Conservation (phyloP, 2,113 vertebrate genomes). For the Melanerpes formicivorus region DNA sequence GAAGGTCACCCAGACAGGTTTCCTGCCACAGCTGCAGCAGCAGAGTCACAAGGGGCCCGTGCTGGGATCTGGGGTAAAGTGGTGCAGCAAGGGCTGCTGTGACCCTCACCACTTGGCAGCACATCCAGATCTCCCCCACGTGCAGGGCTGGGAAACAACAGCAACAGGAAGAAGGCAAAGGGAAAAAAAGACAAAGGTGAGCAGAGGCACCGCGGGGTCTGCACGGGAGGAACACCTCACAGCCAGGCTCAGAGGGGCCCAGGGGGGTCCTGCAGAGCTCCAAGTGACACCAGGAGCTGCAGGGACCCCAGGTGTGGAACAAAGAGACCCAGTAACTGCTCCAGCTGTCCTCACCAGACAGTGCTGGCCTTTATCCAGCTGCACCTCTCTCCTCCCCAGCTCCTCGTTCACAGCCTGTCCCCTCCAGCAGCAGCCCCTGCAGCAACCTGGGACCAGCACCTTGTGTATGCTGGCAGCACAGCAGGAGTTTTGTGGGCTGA, state of each 20-base stretch:
- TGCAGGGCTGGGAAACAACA: background rate
- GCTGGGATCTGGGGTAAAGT: background rate
- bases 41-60: accelerated
- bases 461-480: background rate
- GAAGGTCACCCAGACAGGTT: background rate
- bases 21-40: background rate
- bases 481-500: background rate
- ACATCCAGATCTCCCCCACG: background rate
- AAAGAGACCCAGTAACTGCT: background rate
- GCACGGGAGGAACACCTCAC: accelerated
- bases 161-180: constrained; percentile 17
- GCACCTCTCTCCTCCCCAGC: background rate
- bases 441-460: background rate
- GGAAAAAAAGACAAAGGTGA: constrained; percentile 18
- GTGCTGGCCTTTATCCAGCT: background rate
- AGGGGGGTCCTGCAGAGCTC: background rate
- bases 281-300: background rate
- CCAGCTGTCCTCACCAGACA: background rate
- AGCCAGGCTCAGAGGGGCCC: background rate
- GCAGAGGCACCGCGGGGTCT: background rate
- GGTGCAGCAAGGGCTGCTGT: background rate
- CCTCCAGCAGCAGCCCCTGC: background rate
- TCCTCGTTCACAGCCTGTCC: background rate
- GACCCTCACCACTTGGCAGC: background rate
- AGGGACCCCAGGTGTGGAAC: accelerated